These are phyloP conservation scores for Misgurnus anguillicaudatus DNA, from an alignment of 2,113 vertebrate species.

Conservation along the genomic window DNA sequence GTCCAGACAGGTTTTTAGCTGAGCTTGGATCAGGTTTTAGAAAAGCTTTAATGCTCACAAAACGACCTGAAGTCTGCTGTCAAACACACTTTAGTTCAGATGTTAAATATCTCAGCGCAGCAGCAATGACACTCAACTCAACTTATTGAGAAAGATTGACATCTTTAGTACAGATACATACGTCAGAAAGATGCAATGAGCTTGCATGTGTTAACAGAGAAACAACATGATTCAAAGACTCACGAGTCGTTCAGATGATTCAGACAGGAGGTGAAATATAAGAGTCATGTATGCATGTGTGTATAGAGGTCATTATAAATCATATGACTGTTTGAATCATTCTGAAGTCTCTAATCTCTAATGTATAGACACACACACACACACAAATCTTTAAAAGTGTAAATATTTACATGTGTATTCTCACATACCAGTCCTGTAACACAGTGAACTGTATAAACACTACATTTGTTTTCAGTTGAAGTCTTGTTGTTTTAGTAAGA, in stretches of 20 bases:
- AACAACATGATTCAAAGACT: not conserved
- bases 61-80: too few species aligned
- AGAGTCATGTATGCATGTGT: not conserved
- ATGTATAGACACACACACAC: not conserved
- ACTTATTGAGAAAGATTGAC: too few species aligned
- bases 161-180: too few species aligned
- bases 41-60: too few species aligned
- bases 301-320: not conserved
- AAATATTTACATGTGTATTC: too few species aligned
- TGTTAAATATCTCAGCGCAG: too few species aligned
- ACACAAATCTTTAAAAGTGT: too few species aligned
- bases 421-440: not conserved
- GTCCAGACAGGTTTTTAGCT: too few species aligned
- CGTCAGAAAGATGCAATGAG: too few species aligned
- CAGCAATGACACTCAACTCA: too few species aligned
- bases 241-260: not conserved
- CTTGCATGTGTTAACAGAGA: not conserved
- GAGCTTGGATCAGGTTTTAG: too few species aligned
- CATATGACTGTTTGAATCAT: constrained; percentile 57
- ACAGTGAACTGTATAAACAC: not conserved
- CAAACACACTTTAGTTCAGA: too few species aligned
- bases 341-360: constrained; percentile 6
- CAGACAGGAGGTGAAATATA: not conserved
- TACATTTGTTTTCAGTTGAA: not conserved
- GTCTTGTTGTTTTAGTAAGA: not conserved